A percentile compares a stretch with the other conserved stretches of the same genome.
Evolutionary conservation across 2,113 vertebrate genomes (phyloP).

Genomic region (Mystacornis crossleyi): DNA sequence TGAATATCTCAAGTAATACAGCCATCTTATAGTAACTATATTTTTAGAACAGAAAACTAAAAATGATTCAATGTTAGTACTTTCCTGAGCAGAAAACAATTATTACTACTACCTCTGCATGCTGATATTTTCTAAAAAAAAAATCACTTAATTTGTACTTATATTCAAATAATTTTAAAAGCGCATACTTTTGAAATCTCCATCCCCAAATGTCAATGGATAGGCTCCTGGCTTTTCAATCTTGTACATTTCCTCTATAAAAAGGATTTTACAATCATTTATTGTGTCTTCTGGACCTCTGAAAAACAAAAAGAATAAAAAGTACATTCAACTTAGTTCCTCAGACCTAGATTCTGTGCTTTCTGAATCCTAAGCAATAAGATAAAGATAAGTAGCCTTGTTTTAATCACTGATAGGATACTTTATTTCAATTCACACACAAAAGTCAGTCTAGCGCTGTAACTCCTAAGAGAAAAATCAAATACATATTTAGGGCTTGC

Average conservation of each 20-base stretch:
- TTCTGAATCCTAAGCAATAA: not conserved
- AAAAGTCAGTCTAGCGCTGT: not conserved
- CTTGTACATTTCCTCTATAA: slow-evolving; percentile 95
- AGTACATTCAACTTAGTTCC: not conserved
- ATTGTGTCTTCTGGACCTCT: slow-evolving; percentile 91
- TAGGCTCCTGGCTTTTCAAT: slow-evolving; percentile 91
- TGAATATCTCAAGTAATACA: not conserved
- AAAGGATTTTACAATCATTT: slow-evolving; percentile 91
- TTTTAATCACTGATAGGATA: not conserved
- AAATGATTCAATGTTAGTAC: not conserved
- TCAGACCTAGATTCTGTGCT: not conserved
- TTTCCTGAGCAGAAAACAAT: not conserved
- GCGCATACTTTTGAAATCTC: slow-evolving; percentile 91
- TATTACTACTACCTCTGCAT: not conserved
- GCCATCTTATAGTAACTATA: not conserved
- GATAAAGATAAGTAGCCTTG: not conserved
- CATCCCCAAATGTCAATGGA: slow-evolving; percentile 88
- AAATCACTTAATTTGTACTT: not conserved
- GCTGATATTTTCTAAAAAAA: not conserved
- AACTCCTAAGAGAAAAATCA: not conserved
- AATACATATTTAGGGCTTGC: accelerated
- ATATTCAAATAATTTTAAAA: not conserved
- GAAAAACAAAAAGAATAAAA: slow-evolving; percentile 62
- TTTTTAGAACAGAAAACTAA: not conserved
- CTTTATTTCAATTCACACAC: not conserved